Conservation (phyloP, 2,113 vertebrate genomes). For the Noctilio leporinus region DNA sequence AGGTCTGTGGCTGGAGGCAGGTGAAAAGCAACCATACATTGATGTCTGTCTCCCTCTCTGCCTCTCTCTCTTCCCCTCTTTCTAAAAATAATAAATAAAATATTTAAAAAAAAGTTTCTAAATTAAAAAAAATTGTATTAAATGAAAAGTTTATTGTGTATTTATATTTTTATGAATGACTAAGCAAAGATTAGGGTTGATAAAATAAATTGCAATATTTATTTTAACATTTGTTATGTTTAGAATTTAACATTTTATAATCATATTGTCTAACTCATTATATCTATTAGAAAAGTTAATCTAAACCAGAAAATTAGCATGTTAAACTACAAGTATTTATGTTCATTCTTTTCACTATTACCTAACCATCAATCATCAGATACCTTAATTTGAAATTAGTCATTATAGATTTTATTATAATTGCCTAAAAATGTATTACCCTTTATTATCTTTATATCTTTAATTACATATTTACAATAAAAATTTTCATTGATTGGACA, state of each 20-base stretch:
- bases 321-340: slow-evolving; percentile 40
- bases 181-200: slow-evolving; percentile 28
- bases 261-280: slow-evolving; percentile 37
- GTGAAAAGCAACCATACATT: too few species aligned
- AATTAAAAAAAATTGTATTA: not conserved
- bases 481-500: slow-evolving; percentile 8
- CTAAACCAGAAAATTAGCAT: slow-evolving; percentile 64
- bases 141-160: not conserved
- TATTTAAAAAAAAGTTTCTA: too few species aligned
- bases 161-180: slow-evolving; percentile 20
- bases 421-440: slow-evolving; percentile 56
- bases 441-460: slow-evolving; percentile 50
- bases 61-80: too few species aligned
- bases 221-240: slow-evolving; percentile 55
- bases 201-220: slow-evolving; percentile 30
- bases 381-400: slow-evolving; percentile 65
- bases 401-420: slow-evolving; percentile 55
- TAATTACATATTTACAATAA: slow-evolving; percentile 22
- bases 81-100: too few species aligned
- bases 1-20: too few species aligned
- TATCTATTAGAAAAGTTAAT: slow-evolving; percentile 71
- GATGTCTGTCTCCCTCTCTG: too few species aligned
- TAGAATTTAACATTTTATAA: slow-evolving; percentile 58
- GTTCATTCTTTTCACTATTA: slow-evolving; percentile 59
- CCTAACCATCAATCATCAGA: slow-evolving; percentile 61